These are phyloP conservation scores for Hirudo medicinalis DNA, from an alignment of 1,140 invertebrate genomes.

Conservation along the genomic window DNA sequence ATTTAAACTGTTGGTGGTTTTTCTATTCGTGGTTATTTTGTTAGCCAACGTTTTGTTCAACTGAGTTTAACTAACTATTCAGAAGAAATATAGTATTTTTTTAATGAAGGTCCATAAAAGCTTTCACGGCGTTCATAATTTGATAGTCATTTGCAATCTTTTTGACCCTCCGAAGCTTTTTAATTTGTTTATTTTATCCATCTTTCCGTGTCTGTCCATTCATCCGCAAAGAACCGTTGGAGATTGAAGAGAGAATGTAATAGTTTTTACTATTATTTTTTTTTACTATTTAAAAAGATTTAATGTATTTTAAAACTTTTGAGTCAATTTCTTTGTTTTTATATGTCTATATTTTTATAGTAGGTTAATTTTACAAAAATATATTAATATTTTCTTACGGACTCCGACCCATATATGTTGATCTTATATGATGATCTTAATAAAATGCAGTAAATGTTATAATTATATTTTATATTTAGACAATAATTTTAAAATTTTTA, in stretches of 20 bases:
- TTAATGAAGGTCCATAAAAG: too few relatives aligned
- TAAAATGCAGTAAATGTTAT: not conserved
- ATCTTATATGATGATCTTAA: not conserved
- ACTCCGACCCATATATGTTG: not conserved
- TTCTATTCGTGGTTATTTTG: too few relatives aligned
- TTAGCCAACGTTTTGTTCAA: too few relatives aligned
- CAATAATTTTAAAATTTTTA: not conserved
- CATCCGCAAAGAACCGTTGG: not conserved
- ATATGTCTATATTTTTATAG: too few relatives aligned
- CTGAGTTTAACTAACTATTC: too few relatives aligned
- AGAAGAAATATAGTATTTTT: too few relatives aligned
- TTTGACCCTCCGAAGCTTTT: not conserved
- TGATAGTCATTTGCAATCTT: too few relatives aligned
- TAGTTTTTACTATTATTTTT: too few relatives aligned
- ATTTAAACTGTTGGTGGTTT: too few relatives aligned
- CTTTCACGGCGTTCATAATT: too few relatives aligned
- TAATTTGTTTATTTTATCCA: not conserved
- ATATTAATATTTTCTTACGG: not conserved
- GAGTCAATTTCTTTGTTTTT: not conserved
- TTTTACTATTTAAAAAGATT: not conserved
- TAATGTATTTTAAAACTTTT: not conserved
- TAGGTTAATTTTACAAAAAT: not conserved
- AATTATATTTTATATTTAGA: not conserved
- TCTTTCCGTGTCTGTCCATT: not conserved
- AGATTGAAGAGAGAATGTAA: not conserved